These are phyloP conservation scores for Drosophila subquinaria DNA, from an alignment of 2,888 invertebrate genomes.

Conservation along the genomic window DNA sequence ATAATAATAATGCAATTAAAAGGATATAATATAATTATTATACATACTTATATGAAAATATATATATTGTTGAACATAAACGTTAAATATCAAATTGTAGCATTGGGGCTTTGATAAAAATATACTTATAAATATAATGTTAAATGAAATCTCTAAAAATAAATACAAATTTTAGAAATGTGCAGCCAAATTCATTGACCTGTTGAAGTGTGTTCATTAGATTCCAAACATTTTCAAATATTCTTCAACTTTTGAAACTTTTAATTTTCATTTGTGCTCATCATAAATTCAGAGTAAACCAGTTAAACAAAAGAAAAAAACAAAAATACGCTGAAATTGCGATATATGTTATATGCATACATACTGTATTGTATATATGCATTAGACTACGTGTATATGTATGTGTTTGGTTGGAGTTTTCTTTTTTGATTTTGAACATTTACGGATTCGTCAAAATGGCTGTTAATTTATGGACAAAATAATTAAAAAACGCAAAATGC, in stretches of 20 bases:
- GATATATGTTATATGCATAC: conserved; percentile 39
- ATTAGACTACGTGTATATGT: conserved; percentile 53
- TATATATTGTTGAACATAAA: conserved; percentile 41
- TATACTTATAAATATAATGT: conserved; percentile 27
- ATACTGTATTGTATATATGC: conserved; percentile 37
- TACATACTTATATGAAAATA: conserved; percentile 15
- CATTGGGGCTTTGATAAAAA: conserved; percentile 55
- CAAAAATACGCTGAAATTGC: conserved; percentile 31
- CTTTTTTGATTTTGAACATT: conserved; percentile 73
- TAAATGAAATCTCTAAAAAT: conserved; percentile 32
- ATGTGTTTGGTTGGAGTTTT: conserved; percentile 65
- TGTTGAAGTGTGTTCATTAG: conserved; percentile 59
- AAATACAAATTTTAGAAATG: conserved; percentile 31
- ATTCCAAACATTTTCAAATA: conserved; percentile 28
- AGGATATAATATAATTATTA: conserved; percentile 28
- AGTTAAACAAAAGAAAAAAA: conserved; percentile 12
- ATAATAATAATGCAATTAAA: conserved; percentile 57
- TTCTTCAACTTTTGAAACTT: conserved; percentile 20
- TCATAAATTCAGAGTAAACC: conserved; percentile 20
- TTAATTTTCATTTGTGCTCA: conserved; percentile 23
- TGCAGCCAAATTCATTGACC: conserved; percentile 57
- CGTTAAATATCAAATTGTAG: conserved; percentile 36
- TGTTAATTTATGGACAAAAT: conserved; percentile 85
- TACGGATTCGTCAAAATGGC: conserved; percentile 85
- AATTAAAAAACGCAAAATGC: conserved; percentile 86